Percentiles rank a stretch among this genome's conserved stretches.
These are phyloP conservation scores for Drosophila borealis DNA, from an alignment of 2,888 invertebrate genomes.

Conservation along the genomic window DNA sequence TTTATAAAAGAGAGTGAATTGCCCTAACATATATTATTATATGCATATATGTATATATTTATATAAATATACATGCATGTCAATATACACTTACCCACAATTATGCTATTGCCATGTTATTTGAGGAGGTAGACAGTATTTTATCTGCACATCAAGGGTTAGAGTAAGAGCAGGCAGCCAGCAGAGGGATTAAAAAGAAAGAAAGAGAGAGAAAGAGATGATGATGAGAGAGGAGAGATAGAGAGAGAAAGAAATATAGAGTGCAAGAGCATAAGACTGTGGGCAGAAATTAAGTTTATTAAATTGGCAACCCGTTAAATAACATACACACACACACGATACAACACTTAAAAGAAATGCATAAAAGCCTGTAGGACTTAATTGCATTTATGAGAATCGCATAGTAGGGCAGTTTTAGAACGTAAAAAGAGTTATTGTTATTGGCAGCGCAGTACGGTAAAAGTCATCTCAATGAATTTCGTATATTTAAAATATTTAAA, in stretches of 20 bases:
- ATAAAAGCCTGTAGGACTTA: not conserved
- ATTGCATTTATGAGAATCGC: not conserved
- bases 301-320: too few relatives aligned
- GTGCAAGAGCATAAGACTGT: not conserved
- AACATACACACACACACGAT: too few relatives aligned
- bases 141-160: not conserved
- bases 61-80: not conserved
- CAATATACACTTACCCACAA: not conserved
- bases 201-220: not conserved
- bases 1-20: not conserved
- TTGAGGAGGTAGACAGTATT: not conserved
- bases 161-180: not conserved
- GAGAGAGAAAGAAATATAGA: not conserved
- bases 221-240: not conserved
- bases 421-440: too few relatives aligned
- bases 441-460: too few relatives aligned
- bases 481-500: too few relatives aligned
- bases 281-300: not conserved
- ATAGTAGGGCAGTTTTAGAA: not conserved
- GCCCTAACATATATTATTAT: conserved; percentile 8
- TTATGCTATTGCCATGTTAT: not conserved
- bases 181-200: too few relatives aligned
- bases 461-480: too few relatives aligned
- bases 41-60: conserved; percentile 2
- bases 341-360: too few relatives aligned